These are phyloP conservation scores for Orchestes rusci DNA, from an alignment of 2,888 invertebrate genomes.

Conservation along the genomic window DNA sequence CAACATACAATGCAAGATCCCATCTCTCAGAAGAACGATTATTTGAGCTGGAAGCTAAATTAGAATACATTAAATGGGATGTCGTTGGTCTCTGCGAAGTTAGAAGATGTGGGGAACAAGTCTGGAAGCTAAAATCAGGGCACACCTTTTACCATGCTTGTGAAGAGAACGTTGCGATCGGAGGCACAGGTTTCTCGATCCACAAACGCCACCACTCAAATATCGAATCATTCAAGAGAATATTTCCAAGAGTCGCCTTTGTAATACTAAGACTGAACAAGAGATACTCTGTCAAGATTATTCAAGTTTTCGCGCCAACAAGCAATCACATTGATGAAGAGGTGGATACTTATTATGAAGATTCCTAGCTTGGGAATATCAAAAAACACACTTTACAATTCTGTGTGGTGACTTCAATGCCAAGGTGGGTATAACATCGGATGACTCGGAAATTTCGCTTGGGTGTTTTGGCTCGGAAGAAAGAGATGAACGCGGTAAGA, in stretches of 20 bases:
- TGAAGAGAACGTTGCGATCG: neutral
- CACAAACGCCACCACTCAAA: constrained; percentile 2
- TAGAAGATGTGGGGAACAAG: neutral
- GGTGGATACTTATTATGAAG: too few species aligned
- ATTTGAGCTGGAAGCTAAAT: neutral
- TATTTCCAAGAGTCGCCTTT: neutral
- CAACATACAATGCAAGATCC: neutral
- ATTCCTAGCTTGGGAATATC: neutral
- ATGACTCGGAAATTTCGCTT: constrained; percentile 1
- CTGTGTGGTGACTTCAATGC: too few species aligned
- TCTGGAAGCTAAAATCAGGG: neutral
- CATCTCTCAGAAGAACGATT: constrained; percentile 1
- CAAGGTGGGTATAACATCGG: neutral
- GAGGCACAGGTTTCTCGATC: neutral
- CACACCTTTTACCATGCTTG: constrained; percentile 1
- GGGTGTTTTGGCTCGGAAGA: constrained; percentile 2
- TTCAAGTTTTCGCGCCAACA: too few species aligned
- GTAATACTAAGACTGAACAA: too few species aligned
- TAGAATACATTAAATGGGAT: too few species aligned
- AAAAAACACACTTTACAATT: too few species aligned
- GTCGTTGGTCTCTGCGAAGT: constrained; percentile 2
- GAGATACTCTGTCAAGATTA: too few species aligned
- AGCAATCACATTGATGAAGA: too few species aligned
- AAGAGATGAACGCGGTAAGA: constrained; percentile 1
- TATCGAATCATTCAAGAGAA: constrained; percentile 3